phyloP scores from a whole-genome alignment of 1,140 invertebrate genomes.

The Camponotus floridanus region DNA sequence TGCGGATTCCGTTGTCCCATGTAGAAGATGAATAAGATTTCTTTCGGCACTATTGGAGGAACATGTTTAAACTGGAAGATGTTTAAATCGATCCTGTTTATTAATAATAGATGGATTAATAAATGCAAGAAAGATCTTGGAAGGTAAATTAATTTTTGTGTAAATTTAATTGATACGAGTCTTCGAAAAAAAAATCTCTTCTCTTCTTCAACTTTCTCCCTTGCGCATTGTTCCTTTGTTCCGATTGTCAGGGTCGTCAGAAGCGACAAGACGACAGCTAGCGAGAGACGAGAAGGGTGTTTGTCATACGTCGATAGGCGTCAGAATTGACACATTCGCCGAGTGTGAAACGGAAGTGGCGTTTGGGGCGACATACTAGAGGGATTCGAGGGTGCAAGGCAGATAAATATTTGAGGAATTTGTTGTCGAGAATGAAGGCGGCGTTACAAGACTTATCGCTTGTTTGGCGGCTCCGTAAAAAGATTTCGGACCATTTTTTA shows the following conservation, averaged over 20 bases:
- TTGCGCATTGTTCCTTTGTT: slow-evolving; percentile 63
- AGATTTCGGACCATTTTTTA: slow-evolving; percentile 78
- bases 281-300: slow-evolving; percentile 78
- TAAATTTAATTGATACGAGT: background rate
- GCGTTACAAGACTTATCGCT: slow-evolving; percentile 76
- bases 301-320: slow-evolving; percentile 85
- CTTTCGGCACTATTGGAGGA: slow-evolving; percentile 4
- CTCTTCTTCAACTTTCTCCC: slow-evolving; percentile 17
- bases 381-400: slow-evolving; percentile 72
- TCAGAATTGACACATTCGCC: slow-evolving; percentile 83
- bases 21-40: slow-evolving; percentile 8
- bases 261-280: slow-evolving; percentile 64
- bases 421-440: slow-evolving; percentile 78
- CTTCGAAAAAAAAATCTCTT: background rate
- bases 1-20: background rate
- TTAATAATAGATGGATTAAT: background rate
- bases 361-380: slow-evolving; percentile 70
- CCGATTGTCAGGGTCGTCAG: slow-evolving; percentile 73
- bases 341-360: slow-evolving; percentile 81
- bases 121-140: background rate
- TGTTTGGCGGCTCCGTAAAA: slow-evolving; percentile 81
- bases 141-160: background rate
- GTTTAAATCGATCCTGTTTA: background rate
- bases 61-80: background rate
- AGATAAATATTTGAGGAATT: slow-evolving; percentile 86